These are phyloP conservation scores for Sternotherus odoratus DNA, from an alignment of 2,797 vertebrate species.

Conservation along the genomic window DNA sequence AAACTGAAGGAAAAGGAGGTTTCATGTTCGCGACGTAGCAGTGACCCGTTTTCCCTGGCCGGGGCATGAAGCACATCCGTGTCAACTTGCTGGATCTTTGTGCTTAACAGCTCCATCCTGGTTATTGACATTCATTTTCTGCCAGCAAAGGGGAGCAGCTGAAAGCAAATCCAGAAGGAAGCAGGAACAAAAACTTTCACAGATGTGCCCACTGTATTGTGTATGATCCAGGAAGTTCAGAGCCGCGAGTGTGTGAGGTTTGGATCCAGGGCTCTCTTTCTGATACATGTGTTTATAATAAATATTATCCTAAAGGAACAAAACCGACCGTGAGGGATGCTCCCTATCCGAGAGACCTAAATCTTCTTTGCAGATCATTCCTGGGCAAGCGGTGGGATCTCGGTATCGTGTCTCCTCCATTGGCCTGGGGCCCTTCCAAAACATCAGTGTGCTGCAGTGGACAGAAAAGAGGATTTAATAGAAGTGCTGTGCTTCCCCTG, in stretches of 20 bases:
- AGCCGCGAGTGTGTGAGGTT: background rate
- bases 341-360: background rate
- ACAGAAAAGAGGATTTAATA: background rate
- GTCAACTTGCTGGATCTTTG: background rate
- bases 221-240: background rate
- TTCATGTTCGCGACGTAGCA: background rate
- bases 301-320: background rate
- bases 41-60: background rate
- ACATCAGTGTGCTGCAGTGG: background rate
- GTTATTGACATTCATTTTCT: too few species aligned
- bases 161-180: background rate
- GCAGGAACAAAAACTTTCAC: background rate
- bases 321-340: background rate
- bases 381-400: background rate
- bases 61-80: background rate
- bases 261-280: background rate
- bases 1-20: background rate
- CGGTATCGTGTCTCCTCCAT: accelerated
- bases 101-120: background rate
- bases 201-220: background rate
- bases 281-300: slow-evolving; percentile 19
- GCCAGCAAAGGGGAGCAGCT: background rate
- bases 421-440: slow-evolving; percentile 18
- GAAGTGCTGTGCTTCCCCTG: background rate
- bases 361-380: background rate